Evolutionary conservation across 2,888 invertebrate genomes (phyloP).

Genomic region (Odontocolon sp.): DNA sequence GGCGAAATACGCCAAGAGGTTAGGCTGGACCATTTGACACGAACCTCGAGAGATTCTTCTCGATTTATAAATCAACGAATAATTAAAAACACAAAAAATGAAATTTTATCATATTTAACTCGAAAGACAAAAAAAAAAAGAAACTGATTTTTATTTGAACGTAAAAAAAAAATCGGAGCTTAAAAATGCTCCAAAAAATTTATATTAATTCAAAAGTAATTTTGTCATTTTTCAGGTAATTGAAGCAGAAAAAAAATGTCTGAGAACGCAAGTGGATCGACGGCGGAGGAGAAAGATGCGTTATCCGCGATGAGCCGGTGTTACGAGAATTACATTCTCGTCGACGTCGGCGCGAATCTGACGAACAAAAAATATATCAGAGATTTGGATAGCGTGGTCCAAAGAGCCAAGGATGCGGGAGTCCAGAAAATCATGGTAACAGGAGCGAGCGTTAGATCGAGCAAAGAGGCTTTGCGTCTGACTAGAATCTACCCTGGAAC

Average conservation of each 20-base stretch:
- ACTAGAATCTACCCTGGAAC: constrained; percentile 95
- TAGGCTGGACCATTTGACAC: constrained; percentile 45
- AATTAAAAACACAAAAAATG: not conserved
- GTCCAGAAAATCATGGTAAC: constrained; percentile 97
- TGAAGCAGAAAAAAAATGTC: constrained; percentile 69
- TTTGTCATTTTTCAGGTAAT: constrained; percentile 25
- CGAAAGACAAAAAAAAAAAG: not conserved
- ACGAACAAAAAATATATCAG: constrained; percentile 96
- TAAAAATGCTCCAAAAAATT: too few relatives aligned
- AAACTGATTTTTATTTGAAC: not conserved
- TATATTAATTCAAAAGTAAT: not conserved
- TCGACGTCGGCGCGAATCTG: constrained; percentile 96
- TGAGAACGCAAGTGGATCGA: constrained; percentile 72
- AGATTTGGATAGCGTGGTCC: constrained; percentile 95
- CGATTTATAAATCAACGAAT: not conserved
- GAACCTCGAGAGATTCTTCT: not conserved
- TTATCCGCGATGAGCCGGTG: constrained; percentile 86
- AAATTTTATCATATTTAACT: not conserved
- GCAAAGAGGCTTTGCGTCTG: constrained; percentile 94
- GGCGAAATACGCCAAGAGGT: constrained; percentile 30
- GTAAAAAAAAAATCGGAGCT: too few relatives aligned
- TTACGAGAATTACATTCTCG: constrained; percentile 95
- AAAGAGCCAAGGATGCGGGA: constrained; percentile 96
- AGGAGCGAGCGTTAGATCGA: constrained; percentile 93
- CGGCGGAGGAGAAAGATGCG: constrained; percentile 68